Percentiles rank a stretch among this genome's conserved stretches.
phyloP scores from a whole-genome alignment of 2,797 vertebrate genomes.

The Lagodon rhomboides region DNA sequence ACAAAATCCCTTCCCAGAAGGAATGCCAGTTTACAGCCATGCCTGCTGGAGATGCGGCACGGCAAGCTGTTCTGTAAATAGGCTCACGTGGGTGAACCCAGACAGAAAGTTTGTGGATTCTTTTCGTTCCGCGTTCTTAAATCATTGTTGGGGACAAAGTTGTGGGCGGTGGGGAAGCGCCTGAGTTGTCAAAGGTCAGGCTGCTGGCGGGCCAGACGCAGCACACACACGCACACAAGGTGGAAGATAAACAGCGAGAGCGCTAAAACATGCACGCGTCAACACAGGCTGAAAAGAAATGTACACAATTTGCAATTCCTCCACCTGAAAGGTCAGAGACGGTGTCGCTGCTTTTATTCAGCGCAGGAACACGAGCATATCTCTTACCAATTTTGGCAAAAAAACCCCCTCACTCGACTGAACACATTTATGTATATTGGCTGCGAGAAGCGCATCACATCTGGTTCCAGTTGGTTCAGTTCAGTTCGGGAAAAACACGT shows the following conservation, averaged over 20 bases:
- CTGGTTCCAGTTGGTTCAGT: slow-evolving; percentile 43
- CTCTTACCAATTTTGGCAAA: slow-evolving; percentile 33
- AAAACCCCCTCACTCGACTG: background rate
- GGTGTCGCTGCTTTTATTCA: slow-evolving; percentile 38
- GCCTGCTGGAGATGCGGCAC: slow-evolving; percentile 58
- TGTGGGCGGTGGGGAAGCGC: slow-evolving; percentile 16
- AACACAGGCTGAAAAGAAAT: slow-evolving; percentile 7
- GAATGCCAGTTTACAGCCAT: slow-evolving; percentile 60
- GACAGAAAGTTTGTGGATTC: background rate
- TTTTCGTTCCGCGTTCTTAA: background rate
- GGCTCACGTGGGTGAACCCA: slow-evolving; percentile 44
- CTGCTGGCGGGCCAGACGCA: slow-evolving; percentile 32
- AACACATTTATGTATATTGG: slow-evolving; percentile 17
- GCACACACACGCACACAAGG: slow-evolving; percentile 22
- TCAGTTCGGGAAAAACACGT: slow-evolving; percentile 9
- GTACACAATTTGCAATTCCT: slow-evolving; percentile 52
- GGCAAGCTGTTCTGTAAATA: slow-evolving; percentile 60
- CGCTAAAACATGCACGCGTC: slow-evolving; percentile 3
- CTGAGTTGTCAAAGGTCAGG: slow-evolving; percentile 54
- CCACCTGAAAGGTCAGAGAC: slow-evolving; percentile 62
- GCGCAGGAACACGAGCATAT: background rate
- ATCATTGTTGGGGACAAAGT: slow-evolving; percentile 16
- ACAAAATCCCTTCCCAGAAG: slow-evolving; percentile 64
- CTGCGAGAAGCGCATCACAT: slow-evolving; percentile 35
- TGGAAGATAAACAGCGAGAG: slow-evolving; percentile 27